Evolutionary conservation across 2,888 invertebrate species (phyloP).

Genomic region (Synergus japonicus): DNA sequence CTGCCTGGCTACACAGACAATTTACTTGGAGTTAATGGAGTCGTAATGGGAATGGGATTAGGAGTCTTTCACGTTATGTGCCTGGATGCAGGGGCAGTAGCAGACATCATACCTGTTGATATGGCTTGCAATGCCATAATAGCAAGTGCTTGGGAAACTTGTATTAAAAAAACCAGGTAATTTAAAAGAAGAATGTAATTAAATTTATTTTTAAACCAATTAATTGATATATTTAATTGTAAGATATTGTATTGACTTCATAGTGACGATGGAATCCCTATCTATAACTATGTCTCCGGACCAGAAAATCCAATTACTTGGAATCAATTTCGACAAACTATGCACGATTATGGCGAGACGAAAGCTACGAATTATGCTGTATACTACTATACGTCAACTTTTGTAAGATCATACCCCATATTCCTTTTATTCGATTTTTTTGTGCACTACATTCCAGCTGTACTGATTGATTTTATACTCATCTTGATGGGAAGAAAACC

Average conservation of each 20-base stretch:
- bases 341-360: not conserved
- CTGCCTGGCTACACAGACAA: conserved; percentile 87
- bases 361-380: not conserved
- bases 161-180: conserved; percentile 64
- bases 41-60: conserved; percentile 81
- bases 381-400: not conserved
- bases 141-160: conserved; percentile 80
- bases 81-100: conserved; percentile 80
- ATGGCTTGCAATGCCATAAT: conserved; percentile 84
- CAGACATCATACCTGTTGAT: conserved; percentile 87
- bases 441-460: conserved; percentile 82
- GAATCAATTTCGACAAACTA: conserved; percentile 81
- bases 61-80: conserved; percentile 84
- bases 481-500: conserved; percentile 19
- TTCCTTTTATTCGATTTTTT: conserved; percentile 76
- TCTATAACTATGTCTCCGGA: conserved; percentile 92
- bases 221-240: not conserved
- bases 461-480: not conserved
- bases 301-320: conserved; percentile 88
- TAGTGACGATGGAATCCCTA: conserved; percentile 77
- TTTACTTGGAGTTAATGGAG: conserved; percentile 85
- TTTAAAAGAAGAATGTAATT: not conserved
- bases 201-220: not conserved
- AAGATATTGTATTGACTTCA: not conserved
- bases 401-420: not conserved